These are phyloP conservation scores for Charadrius vociferus DNA, from an alignment of 2,113 vertebrate species.

Conservation along the genomic window DNA sequence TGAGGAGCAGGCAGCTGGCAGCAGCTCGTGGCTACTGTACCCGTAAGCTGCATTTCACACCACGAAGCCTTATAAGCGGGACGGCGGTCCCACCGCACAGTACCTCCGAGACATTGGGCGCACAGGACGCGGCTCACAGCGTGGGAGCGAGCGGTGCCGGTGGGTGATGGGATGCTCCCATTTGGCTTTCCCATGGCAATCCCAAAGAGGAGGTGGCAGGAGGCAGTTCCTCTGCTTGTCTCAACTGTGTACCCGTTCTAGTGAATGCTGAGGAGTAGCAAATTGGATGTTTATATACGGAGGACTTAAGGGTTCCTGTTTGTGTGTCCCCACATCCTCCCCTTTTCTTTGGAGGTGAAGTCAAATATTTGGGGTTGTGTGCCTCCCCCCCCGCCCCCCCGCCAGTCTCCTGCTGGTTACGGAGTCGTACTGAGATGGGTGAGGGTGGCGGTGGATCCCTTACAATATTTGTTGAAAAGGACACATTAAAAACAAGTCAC, in stretches of 20 bases:
- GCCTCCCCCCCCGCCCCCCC: not conserved
- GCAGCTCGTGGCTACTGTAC: not conserved
- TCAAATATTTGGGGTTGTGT: not conserved
- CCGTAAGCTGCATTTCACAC: constrained; percentile 58
- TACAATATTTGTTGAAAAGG: not conserved
- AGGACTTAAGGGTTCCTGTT: not conserved
- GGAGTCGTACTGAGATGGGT: not conserved
- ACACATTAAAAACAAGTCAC: not conserved
- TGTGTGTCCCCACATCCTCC: accelerated
- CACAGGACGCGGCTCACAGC: too few species aligned
- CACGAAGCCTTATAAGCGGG: constrained; percentile 81
- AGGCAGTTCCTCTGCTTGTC: not conserved
- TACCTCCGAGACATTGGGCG: constrained; percentile 31
- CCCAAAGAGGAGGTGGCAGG: not conserved
- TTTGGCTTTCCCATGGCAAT: accelerated
- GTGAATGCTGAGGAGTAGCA: not conserved
- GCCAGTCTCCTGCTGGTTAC: not conserved
- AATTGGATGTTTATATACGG: not conserved
- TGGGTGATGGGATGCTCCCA: accelerated
- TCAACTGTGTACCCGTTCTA: not conserved
- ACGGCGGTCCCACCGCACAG: constrained; percentile 57
- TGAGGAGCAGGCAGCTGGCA: not conserved
- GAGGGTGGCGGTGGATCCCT: not conserved
- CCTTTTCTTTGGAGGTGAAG: not conserved
- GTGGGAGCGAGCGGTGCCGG: not conserved